Evolutionary conservation across 1,140 invertebrate genomes (phyloP).

Genomic region (Whitmania pigra): DNA sequence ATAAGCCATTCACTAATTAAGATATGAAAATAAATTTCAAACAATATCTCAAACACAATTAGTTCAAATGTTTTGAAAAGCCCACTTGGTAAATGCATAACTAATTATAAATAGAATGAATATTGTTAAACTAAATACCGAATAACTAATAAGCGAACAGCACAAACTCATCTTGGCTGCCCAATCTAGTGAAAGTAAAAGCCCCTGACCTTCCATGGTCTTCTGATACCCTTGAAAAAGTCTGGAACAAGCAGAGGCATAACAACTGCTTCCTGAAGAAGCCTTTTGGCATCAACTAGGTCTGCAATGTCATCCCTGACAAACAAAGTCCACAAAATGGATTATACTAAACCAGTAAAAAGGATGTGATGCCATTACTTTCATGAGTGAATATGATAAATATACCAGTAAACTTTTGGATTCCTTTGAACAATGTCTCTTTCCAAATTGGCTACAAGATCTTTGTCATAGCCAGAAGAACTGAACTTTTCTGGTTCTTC

Average conservation of each 20-base stretch:
- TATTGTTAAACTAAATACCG: no score
- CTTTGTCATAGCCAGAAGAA: constrained; percentile 70
- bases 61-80: no score
- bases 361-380: not conserved
- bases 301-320: constrained; percentile 81
- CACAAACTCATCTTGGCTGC: no score
- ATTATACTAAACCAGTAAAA: constrained; percentile 5
- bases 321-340: not conserved
- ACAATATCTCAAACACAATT: no score
- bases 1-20: no score
- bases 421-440: constrained; percentile 95
- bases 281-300: constrained; percentile 78
- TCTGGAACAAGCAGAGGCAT: constrained; percentile 96
- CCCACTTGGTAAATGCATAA: no score
- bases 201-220: constrained; percentile 63
- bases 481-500: constrained; percentile 69
- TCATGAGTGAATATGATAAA: not conserved
- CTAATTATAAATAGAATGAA: no score
- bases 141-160: no score
- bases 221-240: constrained; percentile 89
- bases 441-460: constrained; percentile 87
- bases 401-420: constrained; percentile 79
- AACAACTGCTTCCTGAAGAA: constrained; percentile 93
- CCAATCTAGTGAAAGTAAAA: not conserved
- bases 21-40: no score